Base-by-base conservation (phyloP, 2,113 vertebrate genomes). In the Tonatia bakeri region DNA sequence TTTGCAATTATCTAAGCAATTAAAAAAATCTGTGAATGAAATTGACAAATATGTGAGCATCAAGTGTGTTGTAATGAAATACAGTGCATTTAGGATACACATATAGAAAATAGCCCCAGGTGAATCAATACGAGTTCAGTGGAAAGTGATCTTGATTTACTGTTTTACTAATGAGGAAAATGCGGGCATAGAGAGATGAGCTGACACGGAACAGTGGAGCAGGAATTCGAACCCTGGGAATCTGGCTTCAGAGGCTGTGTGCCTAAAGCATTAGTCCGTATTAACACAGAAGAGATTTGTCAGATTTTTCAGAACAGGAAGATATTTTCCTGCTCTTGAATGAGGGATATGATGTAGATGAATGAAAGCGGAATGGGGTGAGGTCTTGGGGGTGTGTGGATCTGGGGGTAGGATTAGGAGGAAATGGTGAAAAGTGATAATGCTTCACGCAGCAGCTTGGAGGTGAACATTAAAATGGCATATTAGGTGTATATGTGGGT, bases 381-480 rank as follows among this genome's bases (percentile, higher is more conserved):
- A 31, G 47, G 28, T 91, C n/a, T 40, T 95, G 64, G 31, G 38
- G 77, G n/a, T 76, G 12, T 90, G 45, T 77, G 31, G 50, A 91
- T 85, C 72, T 77, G 36, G 14, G 59, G 67, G 45, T 82, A 33
- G 69, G 38, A 31, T 82, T 89, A 20, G 89, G 61, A 72, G 61
- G 82, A 88, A 76, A 69, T 45, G 64, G 36, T 28, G 76, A n/a
- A 45, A 88, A 75, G 36, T 89, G 56, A 67, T 75, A 17, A 94
- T 77, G 20, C 22, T 91, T 77, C 24, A 89, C 85, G 87, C 26
- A 91, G 40, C 20, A 86, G 40, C 38, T 86, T 67, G 40, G 84
- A 88, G 52, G 77, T 85, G 24, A 79, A 94, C 94, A 85, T 95
- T 56, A 81, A 97, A 94, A 82, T 94, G 52, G 69, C 47, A 77